Percentiles rank a stretch among this genome's conserved stretches.
Evolutionary conservation across 2,888 invertebrate species (phyloP).

Genomic region (Luffia ferchaultella): DNA sequence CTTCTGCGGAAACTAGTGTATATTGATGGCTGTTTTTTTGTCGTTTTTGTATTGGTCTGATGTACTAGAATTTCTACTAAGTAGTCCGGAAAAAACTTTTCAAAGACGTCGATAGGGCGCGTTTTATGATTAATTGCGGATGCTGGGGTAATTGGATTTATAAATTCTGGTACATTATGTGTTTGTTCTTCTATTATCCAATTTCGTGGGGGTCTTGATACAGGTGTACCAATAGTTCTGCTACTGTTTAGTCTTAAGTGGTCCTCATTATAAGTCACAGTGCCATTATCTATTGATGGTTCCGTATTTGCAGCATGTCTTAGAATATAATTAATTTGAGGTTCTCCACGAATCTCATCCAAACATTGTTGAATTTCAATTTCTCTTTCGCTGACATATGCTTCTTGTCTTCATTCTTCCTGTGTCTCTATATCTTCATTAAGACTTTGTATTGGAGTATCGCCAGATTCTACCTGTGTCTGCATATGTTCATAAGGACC

Average conservation of each 20-base stretch:
- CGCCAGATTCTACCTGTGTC: slow-evolving; percentile 3
- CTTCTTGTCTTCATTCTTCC: neutral
- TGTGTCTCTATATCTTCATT: no score
- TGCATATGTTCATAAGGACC: slow-evolving; percentile 4
- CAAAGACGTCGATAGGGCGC: slow-evolving; percentile 16
- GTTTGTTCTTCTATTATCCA: slow-evolving; percentile 4
- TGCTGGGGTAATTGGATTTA: slow-evolving; percentile 10
- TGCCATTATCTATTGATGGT: no score
- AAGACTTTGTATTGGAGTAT: no score
- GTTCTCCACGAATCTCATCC: slow-evolving; percentile 11
- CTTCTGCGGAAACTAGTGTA: slow-evolving; percentile 15
- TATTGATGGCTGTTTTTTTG: slow-evolving; percentile 19
- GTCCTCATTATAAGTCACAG: no score
- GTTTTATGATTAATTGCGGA: slow-evolving; percentile 16
- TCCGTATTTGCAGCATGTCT: no score
- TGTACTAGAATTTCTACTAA: slow-evolving; percentile 16
- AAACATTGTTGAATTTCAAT: slow-evolving; percentile 14
- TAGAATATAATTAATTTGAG: slow-evolving; percentile 11
- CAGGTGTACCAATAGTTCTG: no score
- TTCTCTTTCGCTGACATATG: slow-evolving; percentile 11
- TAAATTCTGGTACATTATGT: slow-evolving; percentile 12
- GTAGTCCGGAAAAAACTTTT: slow-evolving; percentile 19
- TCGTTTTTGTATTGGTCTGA: slow-evolving; percentile 20
- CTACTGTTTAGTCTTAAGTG: no score
- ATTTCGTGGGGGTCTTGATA: slow-evolving; percentile 14